Evolutionary conservation across 2,888 invertebrate genomes (phyloP).

Genomic region (Boloria euphrosyne): DNA sequence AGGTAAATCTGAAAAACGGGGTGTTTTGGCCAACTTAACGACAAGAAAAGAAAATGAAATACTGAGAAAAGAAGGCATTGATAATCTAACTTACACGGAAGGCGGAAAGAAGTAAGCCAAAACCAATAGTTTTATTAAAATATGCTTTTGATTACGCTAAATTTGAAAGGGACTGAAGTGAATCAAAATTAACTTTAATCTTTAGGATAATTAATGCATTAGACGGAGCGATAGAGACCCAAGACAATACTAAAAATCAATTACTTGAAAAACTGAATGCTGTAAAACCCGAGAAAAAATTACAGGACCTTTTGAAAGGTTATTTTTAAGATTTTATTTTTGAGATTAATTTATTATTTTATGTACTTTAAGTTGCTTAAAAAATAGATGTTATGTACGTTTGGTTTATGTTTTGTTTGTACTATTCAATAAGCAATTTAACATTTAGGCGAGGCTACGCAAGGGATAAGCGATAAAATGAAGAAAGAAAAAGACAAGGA

Average conservation of each 20-base stretch:
- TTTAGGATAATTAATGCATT: conserved; percentile 55
- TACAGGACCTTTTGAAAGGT: conserved; percentile 53
- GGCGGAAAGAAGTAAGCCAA: conserved; percentile 59
- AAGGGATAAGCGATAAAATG: conserved; percentile 51
- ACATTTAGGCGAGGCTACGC: conserved; percentile 55
- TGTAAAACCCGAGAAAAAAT: conserved; percentile 56
- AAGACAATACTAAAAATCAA: conserved; percentile 47
- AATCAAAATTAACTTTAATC: neutral
- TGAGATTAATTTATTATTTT: too few relatives aligned
- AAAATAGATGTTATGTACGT: too few relatives aligned
- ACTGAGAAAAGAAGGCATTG: conserved; percentile 52
- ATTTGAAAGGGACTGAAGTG: too few relatives aligned
- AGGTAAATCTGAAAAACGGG: conserved; percentile 57
- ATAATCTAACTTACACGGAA: conserved; percentile 58
- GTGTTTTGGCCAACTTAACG: conserved; percentile 59
- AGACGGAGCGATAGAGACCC: conserved; percentile 47
- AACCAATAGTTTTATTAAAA: neutral
- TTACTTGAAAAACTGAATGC: conserved; percentile 48
- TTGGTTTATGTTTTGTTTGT: neutral
- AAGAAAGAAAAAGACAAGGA: conserved; percentile 50
- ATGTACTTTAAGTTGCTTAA: too few relatives aligned
- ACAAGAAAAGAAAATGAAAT: conserved; percentile 51
- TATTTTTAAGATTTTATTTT: neutral
- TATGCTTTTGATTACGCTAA: neutral
- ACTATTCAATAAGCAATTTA: neutral